Percentiles rank a stretch among this genome's conserved stretches.
These are phyloP conservation scores for Rhizoglyphus robini DNA, from an alignment of 1,140 invertebrate genomes.

Conservation along the genomic window DNA sequence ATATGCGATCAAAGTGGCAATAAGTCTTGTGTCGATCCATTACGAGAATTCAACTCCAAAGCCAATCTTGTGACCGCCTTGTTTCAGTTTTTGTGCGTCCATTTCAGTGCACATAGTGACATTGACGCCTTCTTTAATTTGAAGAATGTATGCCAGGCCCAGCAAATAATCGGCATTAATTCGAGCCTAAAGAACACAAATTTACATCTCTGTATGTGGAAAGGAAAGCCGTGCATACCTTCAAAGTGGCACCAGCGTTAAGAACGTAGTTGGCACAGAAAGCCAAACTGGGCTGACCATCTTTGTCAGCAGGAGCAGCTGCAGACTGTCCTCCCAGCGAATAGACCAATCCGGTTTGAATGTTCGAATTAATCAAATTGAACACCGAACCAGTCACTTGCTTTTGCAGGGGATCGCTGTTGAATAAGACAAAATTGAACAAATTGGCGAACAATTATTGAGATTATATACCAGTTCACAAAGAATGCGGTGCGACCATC, in stretches of 20 bases:
- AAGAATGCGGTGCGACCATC: background rate
- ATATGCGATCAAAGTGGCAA: too few relatives aligned
- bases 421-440: background rate
- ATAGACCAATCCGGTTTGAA: background rate
- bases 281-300: background rate
- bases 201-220: background rate
- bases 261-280: background rate
- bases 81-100: conserved; percentile 2
- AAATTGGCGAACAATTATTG: background rate
- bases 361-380: conserved; percentile 1
- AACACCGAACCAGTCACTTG: background rate
- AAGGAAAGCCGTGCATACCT: background rate
- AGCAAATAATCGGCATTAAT: conserved; percentile 1
- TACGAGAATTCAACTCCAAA: background rate
- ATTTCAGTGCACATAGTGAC: background rate
- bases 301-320: background rate
- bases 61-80: conserved; percentile 6
- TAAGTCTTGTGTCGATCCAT: too few relatives aligned
- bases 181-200: background rate
- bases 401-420: background rate
- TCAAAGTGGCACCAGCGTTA: background rate
- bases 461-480: background rate
- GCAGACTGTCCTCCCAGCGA: background rate
- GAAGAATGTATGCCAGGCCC: background rate
- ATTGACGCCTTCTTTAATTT: background rate